Conservation (phyloP, 2,113 vertebrate genomes). For the Lepus timidus region DNA sequence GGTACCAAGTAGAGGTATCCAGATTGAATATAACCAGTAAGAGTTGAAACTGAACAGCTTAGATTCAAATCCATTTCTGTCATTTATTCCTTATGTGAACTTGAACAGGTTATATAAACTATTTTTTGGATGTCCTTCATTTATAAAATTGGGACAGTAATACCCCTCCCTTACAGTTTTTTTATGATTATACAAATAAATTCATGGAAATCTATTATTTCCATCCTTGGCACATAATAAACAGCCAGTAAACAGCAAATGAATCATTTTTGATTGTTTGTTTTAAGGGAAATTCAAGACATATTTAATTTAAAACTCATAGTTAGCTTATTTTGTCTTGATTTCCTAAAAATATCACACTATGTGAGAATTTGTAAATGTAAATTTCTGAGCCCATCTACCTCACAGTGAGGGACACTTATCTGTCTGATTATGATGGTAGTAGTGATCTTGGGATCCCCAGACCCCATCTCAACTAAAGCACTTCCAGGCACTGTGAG, state of each 20-base stretch:
- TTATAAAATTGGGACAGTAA: background rate
- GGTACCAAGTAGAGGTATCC: background rate
- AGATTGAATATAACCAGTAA: background rate
- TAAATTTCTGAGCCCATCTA: background rate
- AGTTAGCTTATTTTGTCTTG: background rate
- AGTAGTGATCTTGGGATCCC: background rate
- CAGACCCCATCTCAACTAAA: accelerated
- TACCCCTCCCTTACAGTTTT: background rate
- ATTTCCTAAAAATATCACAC: background rate
- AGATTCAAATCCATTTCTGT: background rate
- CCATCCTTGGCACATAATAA: background rate
- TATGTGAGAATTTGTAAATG: background rate
- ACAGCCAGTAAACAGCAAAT: background rate
- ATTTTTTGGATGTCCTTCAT: background rate
- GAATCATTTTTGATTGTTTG: background rate
- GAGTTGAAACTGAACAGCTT: background rate
- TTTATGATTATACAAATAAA: background rate
- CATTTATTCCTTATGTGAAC: background rate
- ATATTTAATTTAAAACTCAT: background rate
- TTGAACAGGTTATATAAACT: background rate
- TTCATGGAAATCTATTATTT: background rate
- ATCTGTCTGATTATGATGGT: background rate
- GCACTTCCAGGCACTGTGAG: background rate
- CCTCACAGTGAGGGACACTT: background rate
- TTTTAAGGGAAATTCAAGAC: background rate